These are phyloP conservation scores for Callosobruchus maculatus DNA, from an alignment of 2,888 invertebrate genomes.

Conservation along the genomic window DNA sequence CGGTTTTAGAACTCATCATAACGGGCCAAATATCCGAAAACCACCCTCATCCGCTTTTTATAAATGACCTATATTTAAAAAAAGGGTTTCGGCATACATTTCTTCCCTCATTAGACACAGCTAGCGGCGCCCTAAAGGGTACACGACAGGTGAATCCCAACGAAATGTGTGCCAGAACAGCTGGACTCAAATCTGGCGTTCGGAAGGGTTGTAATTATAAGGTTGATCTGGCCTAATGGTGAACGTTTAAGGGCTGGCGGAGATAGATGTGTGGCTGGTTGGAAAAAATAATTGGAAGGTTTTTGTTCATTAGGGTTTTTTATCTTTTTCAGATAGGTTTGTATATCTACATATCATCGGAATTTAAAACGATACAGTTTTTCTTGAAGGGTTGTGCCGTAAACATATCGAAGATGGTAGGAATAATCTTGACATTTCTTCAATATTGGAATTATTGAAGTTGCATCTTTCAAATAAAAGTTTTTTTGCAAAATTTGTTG, in stretches of 20 bases:
- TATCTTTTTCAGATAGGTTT: background rate
- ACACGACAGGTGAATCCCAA: slow-evolving; percentile 17
- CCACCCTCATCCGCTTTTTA: slow-evolving; percentile 18
- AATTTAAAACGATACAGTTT: background rate
- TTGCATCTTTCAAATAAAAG: too few species aligned
- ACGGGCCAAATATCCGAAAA: slow-evolving; percentile 6
- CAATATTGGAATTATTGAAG: too few species aligned
- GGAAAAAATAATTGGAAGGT: background rate
- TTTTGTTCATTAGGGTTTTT: background rate
- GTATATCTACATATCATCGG: background rate
- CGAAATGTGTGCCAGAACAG: background rate
- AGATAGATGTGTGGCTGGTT: background rate
- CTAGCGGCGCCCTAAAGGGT: slow-evolving; percentile 10
- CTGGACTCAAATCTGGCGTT: background rate
- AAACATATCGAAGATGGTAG: background rate
- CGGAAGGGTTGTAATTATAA: background rate
- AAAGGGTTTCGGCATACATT: slow-evolving; percentile 12
- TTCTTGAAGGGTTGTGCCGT: background rate
- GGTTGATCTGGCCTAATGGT: background rate
- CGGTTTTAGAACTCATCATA: too few species aligned
- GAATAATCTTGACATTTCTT: too few species aligned
- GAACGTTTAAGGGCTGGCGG: background rate
- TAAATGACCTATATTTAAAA: slow-evolving; percentile 8
- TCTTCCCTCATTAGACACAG: slow-evolving; percentile 17
- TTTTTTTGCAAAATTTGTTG: too few species aligned